A percentile compares a stretch with the other conserved stretches of the same genome.
Evolutionary conservation across 2,797 vertebrate species (phyloP).

Genomic region (Tenualosa ilisha): DNA sequence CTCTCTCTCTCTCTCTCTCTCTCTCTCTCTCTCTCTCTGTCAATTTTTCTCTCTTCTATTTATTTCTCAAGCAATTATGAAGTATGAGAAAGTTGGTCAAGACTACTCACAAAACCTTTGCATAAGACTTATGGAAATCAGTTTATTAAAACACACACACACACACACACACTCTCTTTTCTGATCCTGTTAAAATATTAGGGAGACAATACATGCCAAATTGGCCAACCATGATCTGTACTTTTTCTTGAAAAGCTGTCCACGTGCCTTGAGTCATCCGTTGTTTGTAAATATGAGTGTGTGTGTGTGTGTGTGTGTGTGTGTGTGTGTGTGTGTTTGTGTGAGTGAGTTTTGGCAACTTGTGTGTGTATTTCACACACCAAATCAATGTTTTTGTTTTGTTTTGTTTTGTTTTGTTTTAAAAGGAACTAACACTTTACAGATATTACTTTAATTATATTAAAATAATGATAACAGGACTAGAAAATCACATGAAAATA

Average conservation of each 20-base stretch:
- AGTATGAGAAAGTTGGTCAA: neutral
- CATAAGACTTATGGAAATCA: neutral
- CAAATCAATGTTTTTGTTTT: too few species aligned
- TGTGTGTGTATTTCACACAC: too few species aligned
- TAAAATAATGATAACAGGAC: neutral
- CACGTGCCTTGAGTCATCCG: neutral
- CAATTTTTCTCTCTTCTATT: too few species aligned
- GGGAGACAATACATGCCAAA: too few species aligned
- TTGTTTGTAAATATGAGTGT: neutral
- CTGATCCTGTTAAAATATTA: too few species aligned
- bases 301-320: neutral
- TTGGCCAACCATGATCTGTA: neutral
- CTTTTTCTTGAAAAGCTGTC: neutral
- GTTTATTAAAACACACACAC: too few species aligned
- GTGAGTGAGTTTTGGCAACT: neutral
- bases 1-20: too few species aligned
- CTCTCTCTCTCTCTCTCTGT: too few species aligned
- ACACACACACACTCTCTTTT: too few species aligned
- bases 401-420: neutral
- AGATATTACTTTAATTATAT: neutral
- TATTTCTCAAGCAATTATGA: neutral
- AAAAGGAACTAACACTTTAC: neutral
- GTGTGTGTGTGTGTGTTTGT: neutral
- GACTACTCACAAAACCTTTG: neutral
- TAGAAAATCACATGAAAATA: too few species aligned